Percentiles rank a stretch among this genome's conserved stretches.
These are phyloP conservation scores for Astur gentilis DNA, from an alignment of 2,113 vertebrate genomes.

Conservation along the genomic window DNA sequence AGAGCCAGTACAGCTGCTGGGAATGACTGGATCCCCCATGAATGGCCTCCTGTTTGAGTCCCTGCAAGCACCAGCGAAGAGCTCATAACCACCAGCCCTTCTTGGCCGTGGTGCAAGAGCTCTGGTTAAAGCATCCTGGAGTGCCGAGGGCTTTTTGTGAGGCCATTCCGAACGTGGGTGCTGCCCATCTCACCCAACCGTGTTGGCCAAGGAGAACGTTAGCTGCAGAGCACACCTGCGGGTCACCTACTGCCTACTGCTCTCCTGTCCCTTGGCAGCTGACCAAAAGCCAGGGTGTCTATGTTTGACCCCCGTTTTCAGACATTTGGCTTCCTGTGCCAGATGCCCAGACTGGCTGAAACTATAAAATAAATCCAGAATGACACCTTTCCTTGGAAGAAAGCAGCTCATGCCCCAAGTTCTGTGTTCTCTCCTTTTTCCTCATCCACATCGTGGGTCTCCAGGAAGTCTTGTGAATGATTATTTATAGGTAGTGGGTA, in stretches of 20 bases:
- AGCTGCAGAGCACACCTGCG: background rate
- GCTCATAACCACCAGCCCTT: background rate
- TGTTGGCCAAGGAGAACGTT: background rate
- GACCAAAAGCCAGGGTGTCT: background rate
- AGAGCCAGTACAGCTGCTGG: background rate
- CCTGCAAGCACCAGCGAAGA: background rate
- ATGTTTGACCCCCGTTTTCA: background rate
- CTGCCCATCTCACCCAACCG: background rate
- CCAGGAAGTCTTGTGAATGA: background rate
- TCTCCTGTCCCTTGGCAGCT: background rate
- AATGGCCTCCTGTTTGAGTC: background rate
- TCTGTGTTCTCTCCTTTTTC: background rate
- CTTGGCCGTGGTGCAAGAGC: background rate
- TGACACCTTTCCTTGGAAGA: background rate
- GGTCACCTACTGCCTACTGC: background rate
- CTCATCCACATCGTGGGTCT: fast-evolving
- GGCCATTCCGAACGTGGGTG: background rate
- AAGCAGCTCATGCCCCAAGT: background rate
- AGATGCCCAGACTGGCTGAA: background rate
- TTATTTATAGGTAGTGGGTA: background rate
- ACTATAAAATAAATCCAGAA: background rate
- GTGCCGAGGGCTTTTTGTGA: background rate
- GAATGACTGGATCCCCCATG: background rate
- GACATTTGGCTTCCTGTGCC: background rate
- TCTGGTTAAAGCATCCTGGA: background rate